phyloP scores from a whole-genome alignment of 2,797 vertebrate species.

The Orestias chungarensis region DNA sequence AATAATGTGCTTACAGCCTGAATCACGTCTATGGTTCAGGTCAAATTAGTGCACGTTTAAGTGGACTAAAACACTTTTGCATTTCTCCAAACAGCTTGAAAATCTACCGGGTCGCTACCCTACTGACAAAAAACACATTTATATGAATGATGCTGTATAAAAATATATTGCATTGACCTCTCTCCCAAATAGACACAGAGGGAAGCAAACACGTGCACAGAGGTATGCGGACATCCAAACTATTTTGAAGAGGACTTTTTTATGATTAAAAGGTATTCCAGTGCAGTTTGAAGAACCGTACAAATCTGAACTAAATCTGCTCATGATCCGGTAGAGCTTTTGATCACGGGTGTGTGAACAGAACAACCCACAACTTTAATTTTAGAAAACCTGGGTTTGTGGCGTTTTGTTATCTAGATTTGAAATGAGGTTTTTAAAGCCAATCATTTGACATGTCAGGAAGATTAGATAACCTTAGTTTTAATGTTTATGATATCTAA shows the following conservation, averaged over 20 bases:
- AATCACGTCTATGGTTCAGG: slow-evolving; percentile 30
- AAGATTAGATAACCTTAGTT: background rate
- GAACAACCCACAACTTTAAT: background rate
- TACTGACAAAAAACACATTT: too few relatives aligned
- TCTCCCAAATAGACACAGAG: background rate
- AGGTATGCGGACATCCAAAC: background rate
- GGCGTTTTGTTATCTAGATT: background rate
- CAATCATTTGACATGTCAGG: background rate
- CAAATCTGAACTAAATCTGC: slow-evolving; percentile 2
- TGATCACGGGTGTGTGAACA: background rate
- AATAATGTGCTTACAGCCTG: slow-evolving; percentile 26
- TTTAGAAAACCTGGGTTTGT: background rate
- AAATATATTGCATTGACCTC: background rate
- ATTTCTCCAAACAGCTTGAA: slow-evolving; percentile 13
- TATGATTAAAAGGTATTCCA: background rate
- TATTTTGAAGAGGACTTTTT: background rate
- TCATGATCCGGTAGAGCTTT: background rate
- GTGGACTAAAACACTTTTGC: slow-evolving; percentile 5
- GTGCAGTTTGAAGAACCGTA: background rate
- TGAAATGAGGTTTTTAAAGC: background rate
- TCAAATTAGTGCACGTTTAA: slow-evolving; percentile 14
- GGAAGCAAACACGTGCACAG: background rate
- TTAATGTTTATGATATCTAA: too few relatives aligned
- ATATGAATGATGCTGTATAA: background rate
- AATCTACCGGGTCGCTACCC: background rate